These are phyloP conservation scores for Coregonus ussuriensis DNA, from an alignment of 2,797 vertebrate species.

Conservation along the genomic window DNA sequence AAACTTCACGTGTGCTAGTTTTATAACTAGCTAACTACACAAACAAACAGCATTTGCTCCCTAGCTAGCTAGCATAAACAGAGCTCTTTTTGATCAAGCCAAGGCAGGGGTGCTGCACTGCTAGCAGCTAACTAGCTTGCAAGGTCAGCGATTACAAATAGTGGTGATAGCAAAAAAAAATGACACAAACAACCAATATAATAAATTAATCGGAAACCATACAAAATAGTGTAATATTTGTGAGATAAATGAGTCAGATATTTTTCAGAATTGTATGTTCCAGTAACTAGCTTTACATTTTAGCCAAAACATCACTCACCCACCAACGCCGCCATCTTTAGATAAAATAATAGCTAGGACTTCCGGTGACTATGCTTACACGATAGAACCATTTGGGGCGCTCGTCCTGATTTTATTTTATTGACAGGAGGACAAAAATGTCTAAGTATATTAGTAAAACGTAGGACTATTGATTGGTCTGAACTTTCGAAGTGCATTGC, in stretches of 20 bases:
- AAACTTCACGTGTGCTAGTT: background rate
- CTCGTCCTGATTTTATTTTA: no score
- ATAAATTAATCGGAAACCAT: rapidly evolving
- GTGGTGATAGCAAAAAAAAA: background rate
- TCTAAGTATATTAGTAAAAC: no score
- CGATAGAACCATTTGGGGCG: no score
- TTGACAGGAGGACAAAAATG: no score
- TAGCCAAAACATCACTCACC: slow-evolving; percentile 76
- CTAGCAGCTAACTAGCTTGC: slow-evolving; percentile 54
- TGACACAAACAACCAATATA: rapidly evolving
- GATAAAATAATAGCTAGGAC: background rate
- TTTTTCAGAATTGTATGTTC: background rate
- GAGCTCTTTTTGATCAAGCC: background rate
- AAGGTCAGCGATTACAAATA: slow-evolving; percentile 71
- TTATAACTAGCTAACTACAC: background rate
- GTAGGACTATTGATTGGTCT: no score
- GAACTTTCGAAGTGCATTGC: no score
- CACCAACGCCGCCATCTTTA: slow-evolving; percentile 82
- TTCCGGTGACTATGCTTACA: background rate
- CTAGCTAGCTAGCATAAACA: background rate
- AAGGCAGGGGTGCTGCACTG: background rate
- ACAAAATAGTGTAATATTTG: rapidly evolving
- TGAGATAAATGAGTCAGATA: rapidly evolving
- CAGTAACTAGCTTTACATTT: background rate
- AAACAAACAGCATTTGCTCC: background rate